These are phyloP conservation scores for Strix aluco DNA, from an alignment of 2,113 vertebrate genomes.

Conservation along the genomic window DNA sequence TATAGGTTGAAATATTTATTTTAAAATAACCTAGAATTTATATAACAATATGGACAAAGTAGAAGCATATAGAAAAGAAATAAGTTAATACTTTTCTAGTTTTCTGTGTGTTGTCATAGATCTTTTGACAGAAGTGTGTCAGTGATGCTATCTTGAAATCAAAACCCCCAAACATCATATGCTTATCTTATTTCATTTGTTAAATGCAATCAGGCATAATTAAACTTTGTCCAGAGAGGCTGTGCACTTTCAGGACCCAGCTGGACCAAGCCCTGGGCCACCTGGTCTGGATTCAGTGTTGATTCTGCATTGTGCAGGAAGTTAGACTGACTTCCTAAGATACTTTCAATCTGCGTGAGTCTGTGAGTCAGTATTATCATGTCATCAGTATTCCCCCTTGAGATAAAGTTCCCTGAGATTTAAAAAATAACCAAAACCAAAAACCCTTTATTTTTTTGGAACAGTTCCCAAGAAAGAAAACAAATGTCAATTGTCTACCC, in stretches of 20 bases:
- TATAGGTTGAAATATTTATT: not conserved
- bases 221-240: not conserved
- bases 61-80: not conserved
- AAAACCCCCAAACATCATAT: not conserved
- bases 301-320: not conserved
- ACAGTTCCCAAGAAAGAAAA: not conserved
- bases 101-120: not conserved
- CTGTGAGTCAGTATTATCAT: not conserved
- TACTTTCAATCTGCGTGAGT: not conserved
- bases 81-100: not conserved
- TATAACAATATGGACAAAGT: not conserved
- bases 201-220: not conserved
- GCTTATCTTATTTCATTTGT: not conserved
- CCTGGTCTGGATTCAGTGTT: not conserved
- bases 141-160: not conserved
- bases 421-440: too few species aligned
- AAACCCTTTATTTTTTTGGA: not conserved
- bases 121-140: not conserved
- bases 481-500: not conserved
- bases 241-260: not conserved
- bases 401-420: not conserved
- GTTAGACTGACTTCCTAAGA: too few species aligned
- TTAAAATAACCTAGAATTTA: not conserved
- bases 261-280: not conserved
- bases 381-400: not conserved